Evolutionary conservation across 2,797 vertebrate species (phyloP), one percentile per base, ranked within the genome.

Genomic region (Pampus argenteus): DNA sequence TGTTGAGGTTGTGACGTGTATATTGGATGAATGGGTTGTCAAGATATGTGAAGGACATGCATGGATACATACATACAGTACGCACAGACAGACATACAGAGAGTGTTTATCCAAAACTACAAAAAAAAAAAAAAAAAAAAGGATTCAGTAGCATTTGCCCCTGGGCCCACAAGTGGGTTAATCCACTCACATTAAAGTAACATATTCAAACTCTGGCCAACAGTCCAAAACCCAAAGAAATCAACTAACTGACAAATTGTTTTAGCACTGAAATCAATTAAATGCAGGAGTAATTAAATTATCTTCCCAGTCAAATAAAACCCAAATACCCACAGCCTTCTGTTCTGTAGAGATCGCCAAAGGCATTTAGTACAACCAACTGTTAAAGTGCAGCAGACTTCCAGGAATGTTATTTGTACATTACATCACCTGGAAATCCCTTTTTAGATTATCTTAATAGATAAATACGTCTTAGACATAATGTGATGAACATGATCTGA

Each of bases 401-500:
- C 9, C 14, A 42, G 2, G 5, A 23, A 2, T 20, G 9, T 36
- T 49, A n/a, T 61, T 10, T 28, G 20, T 48, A 25, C 25, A 49
- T 17, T 42, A 38, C 69, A 49, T 36, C 38, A 52, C 8, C 26
- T 42, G 9, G 6, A 74, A 23, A 63, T 42, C 11, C 29, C 9
- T 29, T 60, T 69, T 52, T 57, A 61, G 17, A 65, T 66, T 58
- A 79, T 76, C 91, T 66, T 52, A 62, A 60, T 60, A 22, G n/a
- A 25, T 13, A 61, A 29, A 59, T 57, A 67, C 51, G 31, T 17
- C 13, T 60, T 20, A 66, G 3, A 42, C 14, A 17, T 14, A 42
- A 66, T 50, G 14, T 34, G 51, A 58, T 64, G 25, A 75, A 75
- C 23, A 51, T 34, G 45, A 61, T 76, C 25, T 61, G 28, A 72